Evolutionary conservation across 2,888 invertebrate species (phyloP), one percentile per base, ranked within the genome.

Genomic region (Gortyna flavago): DNA sequence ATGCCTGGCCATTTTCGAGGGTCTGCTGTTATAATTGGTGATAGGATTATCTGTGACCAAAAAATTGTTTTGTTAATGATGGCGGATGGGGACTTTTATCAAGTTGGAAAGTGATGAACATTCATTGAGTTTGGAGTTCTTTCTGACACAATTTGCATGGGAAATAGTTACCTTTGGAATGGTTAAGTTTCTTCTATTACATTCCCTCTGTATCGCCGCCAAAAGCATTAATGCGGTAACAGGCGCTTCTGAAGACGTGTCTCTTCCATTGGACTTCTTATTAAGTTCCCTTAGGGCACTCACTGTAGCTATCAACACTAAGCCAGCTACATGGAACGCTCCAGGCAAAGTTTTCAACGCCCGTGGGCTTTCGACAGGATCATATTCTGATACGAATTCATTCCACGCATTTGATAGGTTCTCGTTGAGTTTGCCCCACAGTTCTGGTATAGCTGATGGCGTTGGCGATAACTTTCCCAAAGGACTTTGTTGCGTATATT

Each of bases 331-430:
- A 84, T 97, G 97, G 72, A 97, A 97, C 0, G 97, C 93, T 11
- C 97, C 97, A 0, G 97, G 97, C 35, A 97, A 92, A 11, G 96
- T 97, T 89, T 98, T 98, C 29, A 97, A 90, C 0, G 97, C 96
- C 79, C 97, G 96, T 0, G 98, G 98, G 76, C 98, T 97, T 91
- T 98, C 98, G 9, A 98, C 94, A 0, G 98, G 98, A 91, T 98
- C 98, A 85, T 98, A 98, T 89, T 98, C 97, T 41, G 97, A 98
- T 11, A 98, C 97, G 86, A 98, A 98, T 89, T 98, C 98, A 90
- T 98, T 98, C 98, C 98, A 98, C 35, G 97, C 96, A 87, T 98
- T 98, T 32, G 98, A 97, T 54, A 98, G 93, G 79, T 97, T 97
- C 87, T 98, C 97, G 62, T 97, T 97, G 25, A 98, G 87, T 85